These are phyloP conservation scores for Anisognathus igniventris DNA, from an alignment of 2,797 vertebrate genomes.

Conservation along the genomic window DNA sequence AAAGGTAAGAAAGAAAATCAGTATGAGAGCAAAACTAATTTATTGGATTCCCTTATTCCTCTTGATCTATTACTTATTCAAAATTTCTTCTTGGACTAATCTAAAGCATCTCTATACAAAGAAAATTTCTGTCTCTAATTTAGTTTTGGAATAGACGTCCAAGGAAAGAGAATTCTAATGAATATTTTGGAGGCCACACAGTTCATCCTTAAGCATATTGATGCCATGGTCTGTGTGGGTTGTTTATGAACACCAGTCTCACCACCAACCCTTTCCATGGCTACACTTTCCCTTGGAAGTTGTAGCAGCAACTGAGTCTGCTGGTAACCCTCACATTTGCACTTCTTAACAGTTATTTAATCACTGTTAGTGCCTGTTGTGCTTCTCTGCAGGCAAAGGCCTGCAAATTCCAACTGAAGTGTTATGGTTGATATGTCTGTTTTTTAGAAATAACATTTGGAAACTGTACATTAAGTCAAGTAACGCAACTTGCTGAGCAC, in stretches of 20 bases:
- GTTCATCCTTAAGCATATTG: not conserved
- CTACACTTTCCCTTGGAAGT: not conserved
- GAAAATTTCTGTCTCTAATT: not conserved
- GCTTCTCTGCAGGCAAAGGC: not conserved
- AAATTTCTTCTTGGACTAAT: not conserved
- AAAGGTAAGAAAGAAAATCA: conserved; percentile 82
- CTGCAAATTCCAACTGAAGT: not conserved
- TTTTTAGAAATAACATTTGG: not conserved
- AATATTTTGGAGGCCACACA: not conserved
- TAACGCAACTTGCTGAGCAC: not conserved
- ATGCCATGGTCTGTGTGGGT: not conserved
- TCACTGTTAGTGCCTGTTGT: not conserved
- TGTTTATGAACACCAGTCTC: not conserved
- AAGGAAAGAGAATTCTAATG: not conserved
- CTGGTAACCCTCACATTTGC: not conserved
- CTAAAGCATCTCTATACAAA: not conserved
- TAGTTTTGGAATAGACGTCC: not conserved
- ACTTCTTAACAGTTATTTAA: not conserved
- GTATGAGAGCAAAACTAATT: not conserved
- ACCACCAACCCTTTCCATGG: not conserved
- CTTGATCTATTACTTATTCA: not conserved
- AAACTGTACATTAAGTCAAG: not conserved
- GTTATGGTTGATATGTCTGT: not conserved
- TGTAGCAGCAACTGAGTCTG: not conserved
- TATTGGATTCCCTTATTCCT: conserved; percentile 5